phyloP scores from a whole-genome alignment of 2,797 vertebrate genomes.

The Enteromius mattozi region DNA sequence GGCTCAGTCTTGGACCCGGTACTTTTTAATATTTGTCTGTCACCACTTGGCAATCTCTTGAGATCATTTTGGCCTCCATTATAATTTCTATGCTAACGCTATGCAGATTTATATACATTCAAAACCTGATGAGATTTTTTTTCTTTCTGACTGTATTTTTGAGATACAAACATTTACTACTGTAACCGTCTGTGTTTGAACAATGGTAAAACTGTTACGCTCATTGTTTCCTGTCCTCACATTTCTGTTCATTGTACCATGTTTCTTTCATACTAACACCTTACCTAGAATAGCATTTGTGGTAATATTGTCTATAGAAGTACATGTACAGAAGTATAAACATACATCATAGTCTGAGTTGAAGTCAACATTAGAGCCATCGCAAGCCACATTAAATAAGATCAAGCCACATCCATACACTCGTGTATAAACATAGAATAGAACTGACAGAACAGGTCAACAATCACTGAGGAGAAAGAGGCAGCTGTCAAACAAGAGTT shows the following conservation, averaged over 20 bases:
- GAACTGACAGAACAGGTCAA: not conserved
- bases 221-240: not conserved
- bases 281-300: conserved; percentile 31
- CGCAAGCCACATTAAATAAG: conserved; percentile 18
- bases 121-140: not conserved
- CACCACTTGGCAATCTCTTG: not conserved
- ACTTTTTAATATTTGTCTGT: not conserved
- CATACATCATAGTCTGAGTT: not conserved
- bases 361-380: not conserved
- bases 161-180: not conserved
- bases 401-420: conserved; percentile 29
- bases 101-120: not conserved
- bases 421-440: not conserved
- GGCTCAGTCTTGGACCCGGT: not conserved
- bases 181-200: not conserved
- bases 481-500: conserved; percentile 28
- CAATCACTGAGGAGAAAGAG: conserved; percentile 28
- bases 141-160: not conserved
- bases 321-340: not conserved
- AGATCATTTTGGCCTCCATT: not conserved
- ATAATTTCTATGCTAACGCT: not conserved
- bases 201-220: not conserved
- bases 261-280: not conserved
- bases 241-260: not conserved
- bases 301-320: conserved; percentile 3